Conservation (phyloP, 2,888 invertebrate species). For the Torymus tubicola region DNA sequence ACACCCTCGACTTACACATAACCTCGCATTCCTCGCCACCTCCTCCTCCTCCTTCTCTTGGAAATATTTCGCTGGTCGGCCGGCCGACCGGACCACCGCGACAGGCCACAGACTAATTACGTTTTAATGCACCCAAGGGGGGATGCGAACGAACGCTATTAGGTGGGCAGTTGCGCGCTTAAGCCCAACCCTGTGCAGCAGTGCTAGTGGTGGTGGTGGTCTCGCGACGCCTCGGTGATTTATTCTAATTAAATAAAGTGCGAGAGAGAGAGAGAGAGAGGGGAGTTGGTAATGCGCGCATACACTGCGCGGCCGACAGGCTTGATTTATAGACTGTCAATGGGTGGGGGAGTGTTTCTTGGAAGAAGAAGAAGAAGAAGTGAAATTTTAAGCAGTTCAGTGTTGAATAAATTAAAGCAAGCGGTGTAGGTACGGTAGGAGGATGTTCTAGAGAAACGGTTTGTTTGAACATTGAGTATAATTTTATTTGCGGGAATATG, state of each 20-base stretch:
- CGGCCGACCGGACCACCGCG: not conserved
- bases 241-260: slow-evolving; percentile 73
- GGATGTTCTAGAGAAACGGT: too few relatives aligned
- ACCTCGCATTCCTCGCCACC: too few relatives aligned
- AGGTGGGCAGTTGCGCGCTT: slow-evolving; percentile 45
- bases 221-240: slow-evolving; percentile 67
- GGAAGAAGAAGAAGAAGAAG: not conserved
- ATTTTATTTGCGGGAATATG: too few relatives aligned
- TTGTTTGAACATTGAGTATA: too few relatives aligned
- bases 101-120: slow-evolving; percentile 50
- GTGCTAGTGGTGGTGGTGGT: slow-evolving; percentile 29
- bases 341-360: not conserved
- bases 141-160: slow-evolving; percentile 43
- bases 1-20: too few relatives aligned
- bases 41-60: too few relatives aligned
- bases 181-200: slow-evolving; percentile 2
- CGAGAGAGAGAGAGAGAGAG: slow-evolving; percentile 8
- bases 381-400: too few relatives aligned
- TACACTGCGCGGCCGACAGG: not conserved
- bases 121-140: slow-evolving; percentile 57
- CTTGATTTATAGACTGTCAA: slow-evolving; percentile 27
- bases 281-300: slow-evolving; percentile 65
- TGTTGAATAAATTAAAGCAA: too few relatives aligned
- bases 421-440: too few relatives aligned
- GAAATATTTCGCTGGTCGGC: slow-evolving; percentile 32